Conservation (phyloP, 2,113 vertebrate species). For the Oriolus oriolus region DNA sequence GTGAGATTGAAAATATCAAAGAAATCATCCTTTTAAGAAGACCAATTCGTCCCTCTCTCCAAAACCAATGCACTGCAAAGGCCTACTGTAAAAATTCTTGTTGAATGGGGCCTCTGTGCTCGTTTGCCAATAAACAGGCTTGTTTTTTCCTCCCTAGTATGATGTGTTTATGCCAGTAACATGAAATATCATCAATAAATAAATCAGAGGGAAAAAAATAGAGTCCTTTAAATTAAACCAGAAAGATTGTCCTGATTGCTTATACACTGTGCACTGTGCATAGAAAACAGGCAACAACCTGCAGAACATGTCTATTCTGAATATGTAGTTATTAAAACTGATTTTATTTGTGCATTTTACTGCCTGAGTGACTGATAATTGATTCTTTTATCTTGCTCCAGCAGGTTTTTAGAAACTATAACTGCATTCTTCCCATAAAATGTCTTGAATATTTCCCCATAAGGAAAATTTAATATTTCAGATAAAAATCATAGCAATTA, state of each 20-base stretch:
- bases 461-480: constrained; percentile 3
- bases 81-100: background rate
- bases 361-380: background rate
- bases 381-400: background rate
- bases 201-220: constrained; percentile 36
- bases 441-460: constrained; percentile 1
- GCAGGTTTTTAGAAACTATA: background rate
- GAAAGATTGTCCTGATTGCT: constrained; percentile 33
- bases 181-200: constrained; percentile 31
- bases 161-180: background rate
- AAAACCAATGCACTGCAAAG: background rate
- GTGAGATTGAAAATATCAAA: background rate
- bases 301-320: background rate
- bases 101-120: background rate
- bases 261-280: background rate
- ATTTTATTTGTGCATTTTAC: constrained; percentile 36
- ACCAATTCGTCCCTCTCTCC: rapidly evolving
- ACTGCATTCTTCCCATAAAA: constrained; percentile 13
- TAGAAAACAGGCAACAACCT: background rate
- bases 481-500: constrained; percentile 59
- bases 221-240: constrained; percentile 43
- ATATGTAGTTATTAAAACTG: background rate
- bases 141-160: background rate
- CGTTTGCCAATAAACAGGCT: background rate
- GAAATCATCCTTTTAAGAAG: background rate